Evolutionary conservation across 1,140 invertebrate species (phyloP).

Genomic region (Schmidtea mediterranea): DNA sequence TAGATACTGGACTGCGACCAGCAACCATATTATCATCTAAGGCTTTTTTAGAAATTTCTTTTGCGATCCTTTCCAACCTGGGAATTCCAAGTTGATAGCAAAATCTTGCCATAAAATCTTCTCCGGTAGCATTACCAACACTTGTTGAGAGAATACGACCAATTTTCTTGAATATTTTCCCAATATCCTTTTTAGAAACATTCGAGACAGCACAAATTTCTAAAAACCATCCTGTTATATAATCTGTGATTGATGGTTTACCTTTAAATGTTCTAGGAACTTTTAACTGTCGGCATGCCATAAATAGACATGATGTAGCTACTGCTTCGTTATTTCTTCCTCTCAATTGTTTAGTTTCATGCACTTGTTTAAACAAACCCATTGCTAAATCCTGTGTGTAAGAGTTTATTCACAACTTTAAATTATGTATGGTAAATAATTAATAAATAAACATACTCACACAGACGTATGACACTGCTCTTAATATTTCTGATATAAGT

Average conservation of each 20-base stretch:
- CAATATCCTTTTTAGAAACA: conserved; percentile 97
- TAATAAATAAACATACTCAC: no score
- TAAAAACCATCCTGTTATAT: conserved; percentile 33
- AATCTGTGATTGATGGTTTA: conserved; percentile 11
- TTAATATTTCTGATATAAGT: no score
- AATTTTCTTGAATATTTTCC: conserved; percentile 76
- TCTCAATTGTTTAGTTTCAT: conserved; percentile 81
- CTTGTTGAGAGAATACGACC: conserved; percentile 64
- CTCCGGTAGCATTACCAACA: conserved; percentile 85
- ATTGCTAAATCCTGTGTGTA: conserved; percentile 58
- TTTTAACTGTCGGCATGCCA: conserved; percentile 87
- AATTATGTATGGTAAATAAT: no score
- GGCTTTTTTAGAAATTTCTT: conserved; percentile 77
- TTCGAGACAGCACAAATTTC: conserved; percentile 94
- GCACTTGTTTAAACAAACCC: conserved; percentile 72
- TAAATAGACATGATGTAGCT: conserved; percentile 88
- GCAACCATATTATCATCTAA: conserved; percentile 88
- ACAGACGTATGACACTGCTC: no score
- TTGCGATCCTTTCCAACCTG: conserved; percentile 72
- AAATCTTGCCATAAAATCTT: conserved; percentile 63
- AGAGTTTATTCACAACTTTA: no score
- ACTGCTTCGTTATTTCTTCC: conserved; percentile 86
- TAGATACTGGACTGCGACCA: conserved; percentile 89
- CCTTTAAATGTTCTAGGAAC: conserved; percentile 90
- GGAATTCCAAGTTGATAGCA: conserved; percentile 43